Evolutionary conservation across 2,797 vertebrate genomes (phyloP).

Genomic region (Rhyacichthys aspro): DNA sequence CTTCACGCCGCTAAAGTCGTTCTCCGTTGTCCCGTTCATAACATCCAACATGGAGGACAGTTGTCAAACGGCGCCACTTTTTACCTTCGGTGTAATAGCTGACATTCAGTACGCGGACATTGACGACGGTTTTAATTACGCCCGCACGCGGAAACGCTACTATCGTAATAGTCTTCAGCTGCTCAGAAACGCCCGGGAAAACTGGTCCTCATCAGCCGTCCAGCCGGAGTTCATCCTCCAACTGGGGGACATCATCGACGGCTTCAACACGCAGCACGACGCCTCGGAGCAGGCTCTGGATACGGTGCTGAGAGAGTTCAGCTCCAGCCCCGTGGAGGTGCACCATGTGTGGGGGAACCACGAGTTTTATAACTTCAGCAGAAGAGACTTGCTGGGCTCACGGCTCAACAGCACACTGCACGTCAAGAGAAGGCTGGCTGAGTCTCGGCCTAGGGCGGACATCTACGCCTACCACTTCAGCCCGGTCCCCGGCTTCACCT

Average conservation of each 20-base stretch:
- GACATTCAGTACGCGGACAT: constrained; percentile 92
- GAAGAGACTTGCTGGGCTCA: constrained; percentile 75
- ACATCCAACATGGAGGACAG: constrained; percentile 32
- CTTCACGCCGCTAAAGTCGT: too few relatives aligned
- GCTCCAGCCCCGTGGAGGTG: constrained; percentile 70
- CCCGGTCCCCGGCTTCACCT: constrained; percentile 80
- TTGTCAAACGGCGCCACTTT: constrained; percentile 58
- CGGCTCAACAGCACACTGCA: constrained; percentile 79
- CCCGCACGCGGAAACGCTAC: constrained; percentile 74
- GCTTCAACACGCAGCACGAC: constrained; percentile 78
- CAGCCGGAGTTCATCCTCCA: constrained; percentile 85
- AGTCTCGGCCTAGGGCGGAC: neutral
- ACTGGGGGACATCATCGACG: constrained; percentile 92
- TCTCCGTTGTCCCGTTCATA: fast-evolving
- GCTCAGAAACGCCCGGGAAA: constrained; percentile 75
- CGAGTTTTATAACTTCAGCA: constrained; percentile 93
- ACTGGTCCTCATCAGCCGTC: constrained; percentile 75
- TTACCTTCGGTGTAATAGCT: constrained; percentile 88
- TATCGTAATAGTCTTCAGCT: constrained; percentile 86
- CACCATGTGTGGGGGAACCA: constrained; percentile 97
- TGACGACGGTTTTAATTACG: constrained; percentile 86
- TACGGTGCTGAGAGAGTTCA: constrained; percentile 79
- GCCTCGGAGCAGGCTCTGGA: constrained; percentile 80
- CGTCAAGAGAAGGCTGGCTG: neutral
- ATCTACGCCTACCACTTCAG: constrained; percentile 89